phyloP scores from a whole-genome alignment of 1,140 invertebrate genomes.

The Ceratina australensis region DNA sequence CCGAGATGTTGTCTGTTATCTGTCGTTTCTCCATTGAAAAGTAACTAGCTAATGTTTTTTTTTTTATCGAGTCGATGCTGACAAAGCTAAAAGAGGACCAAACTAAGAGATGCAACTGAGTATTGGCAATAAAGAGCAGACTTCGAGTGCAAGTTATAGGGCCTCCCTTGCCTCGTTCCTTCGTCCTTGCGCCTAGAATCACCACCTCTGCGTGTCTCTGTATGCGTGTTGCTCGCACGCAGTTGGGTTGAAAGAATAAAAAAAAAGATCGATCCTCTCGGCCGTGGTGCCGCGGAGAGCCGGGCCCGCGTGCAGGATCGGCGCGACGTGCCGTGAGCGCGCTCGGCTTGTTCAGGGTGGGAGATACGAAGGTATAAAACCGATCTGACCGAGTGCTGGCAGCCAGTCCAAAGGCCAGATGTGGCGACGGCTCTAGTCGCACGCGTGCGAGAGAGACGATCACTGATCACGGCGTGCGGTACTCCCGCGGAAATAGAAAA shows the following conservation, averaged over 20 bases:
- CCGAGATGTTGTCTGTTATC: not conserved
- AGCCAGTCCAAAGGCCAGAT: constrained; percentile 78
- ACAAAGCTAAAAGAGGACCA: not conserved
- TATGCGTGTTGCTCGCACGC: constrained; percentile 32
- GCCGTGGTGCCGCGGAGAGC: constrained; percentile 44
- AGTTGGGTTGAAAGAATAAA: constrained; percentile 64
- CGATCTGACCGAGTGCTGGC: constrained; percentile 70
- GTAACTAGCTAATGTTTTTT: too few relatives aligned
- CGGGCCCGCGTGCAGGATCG: constrained; percentile 52
- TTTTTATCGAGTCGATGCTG: not conserved
- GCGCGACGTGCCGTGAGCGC: constrained; percentile 55
- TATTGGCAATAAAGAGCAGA: too few relatives aligned
- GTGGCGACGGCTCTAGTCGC: constrained; percentile 77
- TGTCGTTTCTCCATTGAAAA: not conserved
- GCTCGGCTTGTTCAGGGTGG: constrained; percentile 66
- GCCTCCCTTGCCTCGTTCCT: constrained; percentile 39
- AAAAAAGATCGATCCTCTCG: constrained; percentile 57
- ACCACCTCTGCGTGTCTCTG: constrained; percentile 14
- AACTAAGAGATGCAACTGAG: too few relatives aligned
- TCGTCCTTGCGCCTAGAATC: constrained; percentile 68
- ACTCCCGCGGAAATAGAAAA: constrained; percentile 45
- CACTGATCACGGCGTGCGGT: constrained; percentile 70
- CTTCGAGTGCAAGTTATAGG: too few relatives aligned
- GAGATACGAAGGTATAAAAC: constrained; percentile 80
- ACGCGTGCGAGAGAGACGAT: constrained; percentile 76